Evolutionary conservation across 2,113 vertebrate species (phyloP).

Genomic region (Onychostoma macrolepis): DNA sequence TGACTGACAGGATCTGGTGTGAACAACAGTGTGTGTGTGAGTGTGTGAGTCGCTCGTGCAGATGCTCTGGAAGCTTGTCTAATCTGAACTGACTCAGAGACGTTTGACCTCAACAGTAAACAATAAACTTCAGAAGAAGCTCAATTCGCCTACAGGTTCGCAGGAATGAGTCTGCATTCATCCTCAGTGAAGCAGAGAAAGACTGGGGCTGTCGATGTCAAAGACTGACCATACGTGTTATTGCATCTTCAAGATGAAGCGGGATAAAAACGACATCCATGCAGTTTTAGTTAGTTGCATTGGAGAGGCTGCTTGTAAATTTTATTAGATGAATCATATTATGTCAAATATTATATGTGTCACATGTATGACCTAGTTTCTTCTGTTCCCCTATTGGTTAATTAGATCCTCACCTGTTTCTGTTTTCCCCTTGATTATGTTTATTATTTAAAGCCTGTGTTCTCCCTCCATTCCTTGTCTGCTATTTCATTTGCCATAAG

Average conservation of each 20-base stretch:
- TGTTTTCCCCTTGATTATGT: no score
- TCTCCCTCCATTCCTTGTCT: no score
- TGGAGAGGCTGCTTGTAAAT: background rate
- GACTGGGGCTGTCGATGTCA: background rate
- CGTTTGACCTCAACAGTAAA: conserved; percentile 19
- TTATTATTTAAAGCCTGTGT: no score
- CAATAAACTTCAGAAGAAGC: conserved; percentile 24
- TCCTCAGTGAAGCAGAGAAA: background rate
- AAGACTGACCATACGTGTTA: background rate
- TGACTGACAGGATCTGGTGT: background rate
- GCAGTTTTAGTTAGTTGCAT: background rate
- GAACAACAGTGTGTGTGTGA: background rate
- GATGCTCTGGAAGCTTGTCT: background rate
- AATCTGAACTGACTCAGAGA: conserved; percentile 18
- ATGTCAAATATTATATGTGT: background rate
- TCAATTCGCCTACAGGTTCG: background rate
- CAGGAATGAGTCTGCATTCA: background rate
- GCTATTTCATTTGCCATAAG: no score
- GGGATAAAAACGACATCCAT: background rate
- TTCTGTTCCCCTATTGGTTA: no score
- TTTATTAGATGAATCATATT: background rate
- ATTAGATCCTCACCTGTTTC: no score
- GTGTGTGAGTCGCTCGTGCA: background rate
- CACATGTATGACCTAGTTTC: no score
- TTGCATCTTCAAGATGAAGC: background rate